Evolutionary conservation across 2,888 invertebrate species (phyloP).

Genomic region (Vanessa cardui): DNA sequence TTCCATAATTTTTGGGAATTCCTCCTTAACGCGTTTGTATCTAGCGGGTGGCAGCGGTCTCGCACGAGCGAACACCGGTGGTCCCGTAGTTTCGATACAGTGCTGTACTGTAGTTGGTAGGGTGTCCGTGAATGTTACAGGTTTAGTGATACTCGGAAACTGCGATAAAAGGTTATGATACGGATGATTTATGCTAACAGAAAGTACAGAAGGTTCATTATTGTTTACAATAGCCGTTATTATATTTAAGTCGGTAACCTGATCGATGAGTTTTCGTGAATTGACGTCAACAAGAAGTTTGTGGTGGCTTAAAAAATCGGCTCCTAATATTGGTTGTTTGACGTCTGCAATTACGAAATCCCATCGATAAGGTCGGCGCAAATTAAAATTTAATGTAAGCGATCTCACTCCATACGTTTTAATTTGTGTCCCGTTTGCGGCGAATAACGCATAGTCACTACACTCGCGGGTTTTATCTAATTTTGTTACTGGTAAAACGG

Average conservation of each 20-base stretch:
- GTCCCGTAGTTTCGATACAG: conserved; percentile 12
- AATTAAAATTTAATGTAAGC: conserved; percentile 28
- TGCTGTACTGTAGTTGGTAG: conserved; percentile 6
- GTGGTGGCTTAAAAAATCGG: conserved; percentile 31
- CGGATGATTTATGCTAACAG: neutral
- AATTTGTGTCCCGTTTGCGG: conserved; percentile 40
- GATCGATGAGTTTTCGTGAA: neutral
- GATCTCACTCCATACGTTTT: conserved; percentile 26
- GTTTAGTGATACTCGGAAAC: conserved; percentile 18
- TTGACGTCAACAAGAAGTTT: neutral
- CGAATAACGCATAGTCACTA: conserved; percentile 37
- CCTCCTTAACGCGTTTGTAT: neutral
- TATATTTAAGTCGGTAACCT: neutral
- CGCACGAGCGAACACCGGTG: neutral
- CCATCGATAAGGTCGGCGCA: conserved; percentile 36
- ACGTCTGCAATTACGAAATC: conserved; percentile 33
- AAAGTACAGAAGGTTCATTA: neutral
- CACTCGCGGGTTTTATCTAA: conserved; percentile 4
- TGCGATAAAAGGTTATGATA: conserved; percentile 7
- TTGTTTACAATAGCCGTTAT: neutral
- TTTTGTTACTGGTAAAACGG: conserved; percentile 26
- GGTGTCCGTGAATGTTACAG: conserved; percentile 5
- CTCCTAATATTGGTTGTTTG: conserved; percentile 35
- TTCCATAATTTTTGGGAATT: neutral
- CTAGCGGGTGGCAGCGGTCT: neutral